Percentiles rank a stretch among this genome's conserved stretches.
These are phyloP conservation scores for Drosophila ananassae DNA, from an alignment of 1,140 invertebrate species.

Conservation along the genomic window DNA sequence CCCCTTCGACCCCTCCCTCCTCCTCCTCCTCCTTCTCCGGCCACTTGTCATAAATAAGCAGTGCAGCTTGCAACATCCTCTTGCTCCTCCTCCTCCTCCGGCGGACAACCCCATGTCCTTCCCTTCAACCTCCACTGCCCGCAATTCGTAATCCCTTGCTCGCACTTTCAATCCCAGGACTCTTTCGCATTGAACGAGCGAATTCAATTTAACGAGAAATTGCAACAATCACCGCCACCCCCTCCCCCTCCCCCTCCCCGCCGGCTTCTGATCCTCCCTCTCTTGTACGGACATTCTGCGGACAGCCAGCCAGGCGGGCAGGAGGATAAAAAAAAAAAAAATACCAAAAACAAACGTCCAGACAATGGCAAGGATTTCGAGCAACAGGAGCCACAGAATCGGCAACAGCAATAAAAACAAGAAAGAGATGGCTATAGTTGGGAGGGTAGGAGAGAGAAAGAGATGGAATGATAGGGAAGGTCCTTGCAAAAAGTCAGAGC, in stretches of 20 bases:
- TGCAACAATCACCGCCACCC: conserved; percentile 72
- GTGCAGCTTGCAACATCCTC: conserved; percentile 44
- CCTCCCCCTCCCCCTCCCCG: neutral
- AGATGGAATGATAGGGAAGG: neutral
- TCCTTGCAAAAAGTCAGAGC: neutral
- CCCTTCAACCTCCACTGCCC: neutral
- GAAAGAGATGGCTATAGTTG: neutral
- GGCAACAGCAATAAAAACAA: conserved; percentile 20
- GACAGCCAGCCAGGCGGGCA: conserved; percentile 26
- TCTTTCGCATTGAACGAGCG: conserved; percentile 62
- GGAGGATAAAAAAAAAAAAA: conserved; percentile 29
- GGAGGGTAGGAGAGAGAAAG: conserved; percentile 1
- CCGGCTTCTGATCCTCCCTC: neutral
- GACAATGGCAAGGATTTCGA: conserved; percentile 67
- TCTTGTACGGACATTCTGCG: conserved; percentile 54
- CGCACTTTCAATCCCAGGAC: conserved; percentile 46
- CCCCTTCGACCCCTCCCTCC: neutral
- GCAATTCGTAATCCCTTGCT: conserved; percentile 17
- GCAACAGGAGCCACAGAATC: conserved; percentile 71
- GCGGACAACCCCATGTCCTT: neutral
- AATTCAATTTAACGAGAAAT: conserved; percentile 82
- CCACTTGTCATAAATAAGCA: conserved; percentile 80
- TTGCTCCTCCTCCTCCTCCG: neutral
- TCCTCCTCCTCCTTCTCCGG: neutral
- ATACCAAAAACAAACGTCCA: conserved; percentile 35